These are phyloP conservation scores for Syngnathus typhle DNA, from an alignment of 2,113 vertebrate species.

Conservation along the genomic window DNA sequence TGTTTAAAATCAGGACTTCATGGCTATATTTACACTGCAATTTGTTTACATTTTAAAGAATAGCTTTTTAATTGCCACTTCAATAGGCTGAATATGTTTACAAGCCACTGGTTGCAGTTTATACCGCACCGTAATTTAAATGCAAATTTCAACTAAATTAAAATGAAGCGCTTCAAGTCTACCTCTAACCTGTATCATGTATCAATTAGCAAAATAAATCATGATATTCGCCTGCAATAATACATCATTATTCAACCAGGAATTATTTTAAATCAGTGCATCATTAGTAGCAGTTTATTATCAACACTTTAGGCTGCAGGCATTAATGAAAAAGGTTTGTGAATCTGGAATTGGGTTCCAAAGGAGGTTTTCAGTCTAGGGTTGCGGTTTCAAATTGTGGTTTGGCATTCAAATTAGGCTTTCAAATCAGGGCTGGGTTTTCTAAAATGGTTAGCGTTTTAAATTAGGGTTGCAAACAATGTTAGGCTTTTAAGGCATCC, in stretches of 20 bases:
- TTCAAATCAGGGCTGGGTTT: not conserved
- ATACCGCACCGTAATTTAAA: not conserved
- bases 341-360: no score
- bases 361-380: no score
- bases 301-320: not conserved
- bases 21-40: not conserved
- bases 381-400: no score
- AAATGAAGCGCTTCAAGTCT: constrained; percentile 1
- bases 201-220: not conserved
- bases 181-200: not conserved
- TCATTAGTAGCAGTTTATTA: not conserved
- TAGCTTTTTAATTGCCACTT: not conserved
- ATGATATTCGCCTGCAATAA: not conserved
- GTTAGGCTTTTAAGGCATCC: not conserved
- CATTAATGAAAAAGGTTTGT: not conserved
- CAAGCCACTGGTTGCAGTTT: not conserved
- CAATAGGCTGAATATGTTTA: not conserved
- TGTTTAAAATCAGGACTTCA: not conserved
- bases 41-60: not conserved
- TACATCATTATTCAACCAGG: not conserved
- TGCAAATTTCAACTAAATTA: not conserved
- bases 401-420: not conserved
- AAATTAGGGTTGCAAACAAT: not conserved
- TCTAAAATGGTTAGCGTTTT: not conserved
- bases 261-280: not conserved